phyloP scores from a whole-genome alignment of 2,797 vertebrate genomes.

The Scyliorhinus canicula region DNA sequence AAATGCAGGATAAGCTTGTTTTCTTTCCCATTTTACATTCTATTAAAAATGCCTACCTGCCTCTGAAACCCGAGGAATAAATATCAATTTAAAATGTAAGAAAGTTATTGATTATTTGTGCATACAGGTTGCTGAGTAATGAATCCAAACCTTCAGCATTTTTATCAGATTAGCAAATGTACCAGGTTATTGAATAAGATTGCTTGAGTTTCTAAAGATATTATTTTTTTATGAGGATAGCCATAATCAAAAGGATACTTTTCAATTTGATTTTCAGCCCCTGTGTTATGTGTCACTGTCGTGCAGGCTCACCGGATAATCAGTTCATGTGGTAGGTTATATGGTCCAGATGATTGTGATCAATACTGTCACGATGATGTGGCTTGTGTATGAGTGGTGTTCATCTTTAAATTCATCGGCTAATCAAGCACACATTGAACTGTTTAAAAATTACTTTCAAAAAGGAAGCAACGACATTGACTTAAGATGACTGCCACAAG shows the following conservation, averaged over 20 bases:
- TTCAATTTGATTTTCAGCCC: neutral
- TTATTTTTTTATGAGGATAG: neutral
- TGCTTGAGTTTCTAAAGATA: neutral
- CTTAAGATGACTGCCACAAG: too few species aligned
- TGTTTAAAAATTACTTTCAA: too few species aligned
- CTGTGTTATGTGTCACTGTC: too few species aligned
- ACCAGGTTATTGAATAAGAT: neutral
- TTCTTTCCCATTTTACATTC: constrained; percentile 9
- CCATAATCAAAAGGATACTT: neutral
- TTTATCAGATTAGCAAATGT: neutral
- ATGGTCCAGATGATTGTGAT: neutral
- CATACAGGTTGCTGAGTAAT: neutral
- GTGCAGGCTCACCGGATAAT: neutral
- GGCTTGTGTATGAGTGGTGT: too few species aligned
- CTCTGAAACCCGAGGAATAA: neutral
- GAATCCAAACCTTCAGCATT: neutral
- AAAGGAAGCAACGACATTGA: too few species aligned
- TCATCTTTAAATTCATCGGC: too few species aligned
- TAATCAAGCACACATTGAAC: too few species aligned
- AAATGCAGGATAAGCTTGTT: constrained; percentile 12
- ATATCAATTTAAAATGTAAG: neutral
- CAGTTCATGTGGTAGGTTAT: neutral
- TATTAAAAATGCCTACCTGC: neutral
- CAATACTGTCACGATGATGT: neutral
- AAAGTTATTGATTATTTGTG: neutral